Evolutionary conservation across 2,888 invertebrate genomes (phyloP).

Genomic region (Cephus runcator): DNA sequence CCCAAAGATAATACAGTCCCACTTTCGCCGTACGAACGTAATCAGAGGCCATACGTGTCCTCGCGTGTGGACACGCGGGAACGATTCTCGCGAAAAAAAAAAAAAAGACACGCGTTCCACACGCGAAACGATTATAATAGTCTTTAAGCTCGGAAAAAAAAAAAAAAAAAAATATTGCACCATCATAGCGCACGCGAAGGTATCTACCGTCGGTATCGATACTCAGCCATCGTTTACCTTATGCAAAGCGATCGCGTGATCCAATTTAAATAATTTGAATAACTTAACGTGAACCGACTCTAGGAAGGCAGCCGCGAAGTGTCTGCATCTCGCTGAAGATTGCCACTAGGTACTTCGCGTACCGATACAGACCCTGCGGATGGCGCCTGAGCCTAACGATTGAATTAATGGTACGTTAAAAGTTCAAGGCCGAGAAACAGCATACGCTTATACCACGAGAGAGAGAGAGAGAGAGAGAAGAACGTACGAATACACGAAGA

Average conservation of each 20-base stretch:
- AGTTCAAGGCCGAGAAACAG: not conserved
- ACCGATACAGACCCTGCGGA: conserved; percentile 6
- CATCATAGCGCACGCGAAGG: not conserved
- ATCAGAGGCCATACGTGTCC: too few species aligned
- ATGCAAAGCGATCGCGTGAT: conserved; percentile 23
- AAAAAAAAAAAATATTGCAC: not conserved
- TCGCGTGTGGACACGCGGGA: not conserved
- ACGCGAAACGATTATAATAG: not conserved
- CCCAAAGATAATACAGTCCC: not conserved
- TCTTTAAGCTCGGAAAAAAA: not conserved
- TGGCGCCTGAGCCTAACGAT: conserved; percentile 3
- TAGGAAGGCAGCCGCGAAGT: conserved; percentile 2
- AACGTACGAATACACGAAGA: conserved; percentile 8
- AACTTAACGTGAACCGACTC: conserved; percentile 25
- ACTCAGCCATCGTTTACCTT: not conserved
- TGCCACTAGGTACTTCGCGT: conserved; percentile 7
- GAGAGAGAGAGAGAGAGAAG: conserved; percentile 9
- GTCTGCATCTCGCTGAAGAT: conserved; percentile 4
- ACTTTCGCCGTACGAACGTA: not conserved
- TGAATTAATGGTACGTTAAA: not conserved
- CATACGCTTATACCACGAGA: not conserved
- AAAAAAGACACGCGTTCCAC: not conserved
- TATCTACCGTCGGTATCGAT: not conserved
- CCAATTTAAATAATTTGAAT: conserved; percentile 37
- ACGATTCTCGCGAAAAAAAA: not conserved